phyloP scores from a whole-genome alignment of 2,888 invertebrate species.

The Catocala sponsa region DNA sequence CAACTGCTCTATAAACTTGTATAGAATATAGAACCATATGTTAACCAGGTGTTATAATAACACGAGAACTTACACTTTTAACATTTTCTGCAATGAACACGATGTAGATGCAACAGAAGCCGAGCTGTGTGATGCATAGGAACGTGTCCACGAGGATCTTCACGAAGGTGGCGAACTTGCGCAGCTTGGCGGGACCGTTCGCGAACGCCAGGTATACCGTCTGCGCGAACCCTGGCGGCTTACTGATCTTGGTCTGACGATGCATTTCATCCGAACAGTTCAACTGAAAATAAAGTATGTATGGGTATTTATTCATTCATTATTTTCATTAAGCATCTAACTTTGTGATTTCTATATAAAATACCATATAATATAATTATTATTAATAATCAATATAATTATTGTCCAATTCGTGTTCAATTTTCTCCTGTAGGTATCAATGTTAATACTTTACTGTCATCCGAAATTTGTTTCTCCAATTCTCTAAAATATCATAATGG shows the following conservation, averaged over 20 bases:
- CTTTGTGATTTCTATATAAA: background rate
- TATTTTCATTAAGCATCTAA: too few relatives aligned
- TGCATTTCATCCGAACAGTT: conserved; percentile 91
- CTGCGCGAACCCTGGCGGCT: conserved; percentile 92
- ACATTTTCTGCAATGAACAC: conserved; percentile 97
- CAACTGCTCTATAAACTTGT: too few relatives aligned
- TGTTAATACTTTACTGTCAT: too few relatives aligned
- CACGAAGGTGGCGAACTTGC: conserved; percentile 89
- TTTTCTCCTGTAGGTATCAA: too few relatives aligned
- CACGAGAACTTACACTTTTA: conserved; percentile 89
- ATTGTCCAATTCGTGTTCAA: too few relatives aligned
- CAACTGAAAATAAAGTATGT: conserved; percentile 80
- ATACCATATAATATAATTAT: background rate
- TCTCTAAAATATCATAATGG: too few relatives aligned
- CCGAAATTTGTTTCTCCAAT: too few relatives aligned
- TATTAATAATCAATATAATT: too few relatives aligned
- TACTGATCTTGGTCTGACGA: conserved; percentile 84
- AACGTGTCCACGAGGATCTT: conserved; percentile 93
- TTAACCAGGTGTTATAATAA: too few relatives aligned
- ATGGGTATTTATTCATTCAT: background rate
- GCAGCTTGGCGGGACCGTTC: conserved; percentile 90
- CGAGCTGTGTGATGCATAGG: conserved; percentile 98
- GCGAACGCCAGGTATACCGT: conserved; percentile 94
- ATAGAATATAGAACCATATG: too few relatives aligned
- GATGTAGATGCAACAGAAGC: conserved; percentile 99